Evolutionary conservation across 2,797 vertebrate genomes (phyloP), one percentile per base, ranked within the genome.

Genomic region (Acanthurus lineatus): DNA sequence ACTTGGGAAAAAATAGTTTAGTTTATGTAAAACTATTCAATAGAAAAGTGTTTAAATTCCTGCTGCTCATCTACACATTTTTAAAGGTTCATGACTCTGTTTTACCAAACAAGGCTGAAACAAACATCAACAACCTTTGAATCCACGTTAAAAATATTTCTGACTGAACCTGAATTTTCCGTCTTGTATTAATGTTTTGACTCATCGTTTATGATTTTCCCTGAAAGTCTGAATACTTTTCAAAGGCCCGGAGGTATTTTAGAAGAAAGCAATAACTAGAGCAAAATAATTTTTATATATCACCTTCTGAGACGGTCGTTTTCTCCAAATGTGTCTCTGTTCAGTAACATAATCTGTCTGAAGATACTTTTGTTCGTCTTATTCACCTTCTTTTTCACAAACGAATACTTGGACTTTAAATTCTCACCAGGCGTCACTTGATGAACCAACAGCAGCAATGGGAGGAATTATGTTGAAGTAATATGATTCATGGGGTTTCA

Each of bases 401-500:
- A 20, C 51, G 16, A 44, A 32, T 5, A 48, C 25, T 48, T 40
- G 7, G 19, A 40, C 14, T 19, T 45, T 5, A 64, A 16, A 35
- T 25, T 57, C 40, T 52, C 54, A 57, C 54, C 3, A 6, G 64
- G 7, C 49, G 11, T 1, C 51, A 42, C 15, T 54, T 67, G 44
- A 17, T 67, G 38, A 19, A 40, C 15, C 56, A 7, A 0, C 51
- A 0, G 8, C 32, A n/a, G 38, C 6, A 5, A 22, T 52, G n/a
- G n/a, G 48, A 1, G 19, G 48, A 17, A n/a, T 40, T 40, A 6
- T 40, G 6, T 9, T 9, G 16, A 22, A 32, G 19, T 51, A 47
- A 52, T 42, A 25, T 44, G 64, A 77, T 42, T 38, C 3, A 20
- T 9, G n/a, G 28, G 6, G 35, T 57, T 54, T 73, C 19, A 56